Evolutionary conservation across 53 echinoderm and acorn worm species (phyloP).

Genomic region (Hippasteria phrygiana): DNA sequence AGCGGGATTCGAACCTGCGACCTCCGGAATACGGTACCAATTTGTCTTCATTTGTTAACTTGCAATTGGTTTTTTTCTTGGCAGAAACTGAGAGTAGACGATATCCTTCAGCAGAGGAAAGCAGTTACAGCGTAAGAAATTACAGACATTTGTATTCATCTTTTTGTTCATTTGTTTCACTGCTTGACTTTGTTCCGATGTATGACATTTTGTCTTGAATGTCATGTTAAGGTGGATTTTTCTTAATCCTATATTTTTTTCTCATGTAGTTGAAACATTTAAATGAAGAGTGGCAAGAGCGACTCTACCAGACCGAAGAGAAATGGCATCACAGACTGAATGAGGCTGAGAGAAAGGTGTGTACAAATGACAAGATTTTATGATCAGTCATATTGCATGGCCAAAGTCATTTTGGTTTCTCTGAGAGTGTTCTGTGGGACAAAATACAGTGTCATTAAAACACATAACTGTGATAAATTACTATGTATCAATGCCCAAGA

Average conservation of each 20-base stretch:
- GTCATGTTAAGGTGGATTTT: neutral
- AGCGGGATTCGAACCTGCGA: no score
- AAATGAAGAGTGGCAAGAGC: slow-evolving; percentile 63
- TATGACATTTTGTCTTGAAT: neutral
- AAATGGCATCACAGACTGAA: slow-evolving; percentile 78
- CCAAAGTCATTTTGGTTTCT: no score
- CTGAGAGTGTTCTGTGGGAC: no score
- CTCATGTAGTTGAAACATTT: slow-evolving; percentile 45
- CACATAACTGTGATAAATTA: no score
- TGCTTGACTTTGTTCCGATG: neutral
- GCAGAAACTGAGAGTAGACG: slow-evolving; percentile 39
- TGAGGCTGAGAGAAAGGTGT: slow-evolving; percentile 89
- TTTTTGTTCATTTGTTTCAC: no score
- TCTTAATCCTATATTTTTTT: no score
- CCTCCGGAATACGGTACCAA: no score
- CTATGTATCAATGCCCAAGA: no score
- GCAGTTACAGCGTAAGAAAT: slow-evolving; percentile 42
- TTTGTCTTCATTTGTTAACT: neutral
- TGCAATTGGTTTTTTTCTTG: neutral
- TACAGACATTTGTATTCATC: no score
- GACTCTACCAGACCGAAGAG: slow-evolving; percentile 72
- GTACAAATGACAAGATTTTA: neutral
- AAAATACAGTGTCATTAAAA: no score
- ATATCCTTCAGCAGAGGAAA: slow-evolving; percentile 8
- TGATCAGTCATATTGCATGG: neutral